phyloP scores from a whole-genome alignment of 2,888 invertebrate genomes.

The Melieria crassipennis region DNA sequence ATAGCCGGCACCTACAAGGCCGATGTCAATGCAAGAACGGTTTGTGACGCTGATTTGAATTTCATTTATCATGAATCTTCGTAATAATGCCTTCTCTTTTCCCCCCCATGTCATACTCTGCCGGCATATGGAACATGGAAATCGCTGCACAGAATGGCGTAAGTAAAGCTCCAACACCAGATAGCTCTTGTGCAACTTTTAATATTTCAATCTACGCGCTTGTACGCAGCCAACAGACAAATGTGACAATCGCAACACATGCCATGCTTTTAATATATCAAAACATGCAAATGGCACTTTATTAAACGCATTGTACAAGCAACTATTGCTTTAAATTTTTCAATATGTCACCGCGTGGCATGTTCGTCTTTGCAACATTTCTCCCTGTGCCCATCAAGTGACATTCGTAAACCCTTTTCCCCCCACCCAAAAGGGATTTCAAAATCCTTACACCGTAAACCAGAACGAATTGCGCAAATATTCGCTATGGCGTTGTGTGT shows the following conservation, averaged over 20 bases:
- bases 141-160: constrained; percentile 57
- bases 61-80: constrained; percentile 7
- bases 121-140: too few relatives aligned
- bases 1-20: constrained; percentile 87
- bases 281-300: too few relatives aligned
- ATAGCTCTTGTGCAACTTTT: background rate
- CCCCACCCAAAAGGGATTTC: constrained; percentile 6
- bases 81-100: background rate
- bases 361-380: constrained; percentile 3
- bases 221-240: too few relatives aligned
- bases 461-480: background rate
- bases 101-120: background rate
- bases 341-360: background rate
- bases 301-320: too few relatives aligned
- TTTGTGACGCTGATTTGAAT: constrained; percentile 58
- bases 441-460: constrained; percentile 50
- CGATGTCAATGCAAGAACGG: constrained; percentile 88
- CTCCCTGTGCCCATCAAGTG: background rate
- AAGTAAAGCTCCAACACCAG: constrained; percentile 46
- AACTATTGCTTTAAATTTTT: background rate
- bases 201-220: too few relatives aligned
- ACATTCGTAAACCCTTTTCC: constrained; percentile 51
- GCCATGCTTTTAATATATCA: too few relatives aligned
- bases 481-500: background rate
- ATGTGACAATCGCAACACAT: too few relatives aligned